phyloP scores from a whole-genome alignment of 2,797 vertebrate genomes.

The Gobionotothen gibberifrons region DNA sequence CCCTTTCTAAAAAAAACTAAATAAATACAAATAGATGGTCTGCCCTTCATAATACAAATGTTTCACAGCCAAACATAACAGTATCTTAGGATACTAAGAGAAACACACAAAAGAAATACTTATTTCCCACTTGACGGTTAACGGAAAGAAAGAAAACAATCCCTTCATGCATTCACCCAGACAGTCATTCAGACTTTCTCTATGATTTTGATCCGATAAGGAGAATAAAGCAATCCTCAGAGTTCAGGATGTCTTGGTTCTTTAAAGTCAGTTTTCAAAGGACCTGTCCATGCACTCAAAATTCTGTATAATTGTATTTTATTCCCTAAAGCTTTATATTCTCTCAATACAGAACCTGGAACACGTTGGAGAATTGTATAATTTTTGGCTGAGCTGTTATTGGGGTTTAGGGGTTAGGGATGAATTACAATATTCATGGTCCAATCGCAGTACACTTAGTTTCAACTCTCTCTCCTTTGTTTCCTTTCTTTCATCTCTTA shows the following conservation, averaged over 20 bases:
- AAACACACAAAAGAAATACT: too few species aligned
- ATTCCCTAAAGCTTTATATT: constrained; percentile 14
- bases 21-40: too few species aligned
- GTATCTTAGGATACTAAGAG: too few species aligned
- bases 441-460: not conserved
- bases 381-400: constrained; percentile 2
- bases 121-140: too few species aligned
- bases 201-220: not conserved
- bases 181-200: not conserved
- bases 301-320: constrained; percentile 9
- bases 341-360: constrained; percentile 14
- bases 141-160: too few species aligned
- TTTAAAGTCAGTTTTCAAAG: constrained; percentile 2
- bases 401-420: not conserved
- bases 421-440: constrained; percentile 8
- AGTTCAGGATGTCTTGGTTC: not conserved
- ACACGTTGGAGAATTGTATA: constrained; percentile 6
- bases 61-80: too few species aligned
- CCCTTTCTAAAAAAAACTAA: too few species aligned
- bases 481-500: constrained; percentile 8
- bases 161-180: not conserved
- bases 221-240: not conserved
- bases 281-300: not conserved
- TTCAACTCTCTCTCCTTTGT: too few species aligned
- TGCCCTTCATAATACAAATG: too few species aligned